These are phyloP conservation scores for Spodoptera exigua DNA, from an alignment of 2,888 invertebrate genomes.

Conservation along the genomic window DNA sequence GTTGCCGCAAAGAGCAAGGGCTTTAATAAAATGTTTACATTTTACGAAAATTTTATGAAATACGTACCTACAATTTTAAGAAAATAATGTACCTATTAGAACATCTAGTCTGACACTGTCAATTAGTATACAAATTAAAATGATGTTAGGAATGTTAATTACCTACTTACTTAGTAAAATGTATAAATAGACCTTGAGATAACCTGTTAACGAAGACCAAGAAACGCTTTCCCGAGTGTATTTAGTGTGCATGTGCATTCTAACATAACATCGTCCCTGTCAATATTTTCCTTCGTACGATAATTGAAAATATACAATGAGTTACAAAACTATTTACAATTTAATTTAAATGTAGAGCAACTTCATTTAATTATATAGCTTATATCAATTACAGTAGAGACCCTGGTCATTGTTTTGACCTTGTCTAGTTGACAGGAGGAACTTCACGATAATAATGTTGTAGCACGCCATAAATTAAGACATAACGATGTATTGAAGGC, in stretches of 20 bases:
- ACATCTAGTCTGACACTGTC: too few relatives aligned
- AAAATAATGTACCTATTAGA: too few relatives aligned
- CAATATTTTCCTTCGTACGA: conserved; percentile 22
- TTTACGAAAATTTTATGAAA: too few relatives aligned
- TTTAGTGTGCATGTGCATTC: background rate
- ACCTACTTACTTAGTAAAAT: too few relatives aligned
- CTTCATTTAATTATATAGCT: background rate
- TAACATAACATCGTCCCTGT: conserved; percentile 14
- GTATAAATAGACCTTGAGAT: background rate
- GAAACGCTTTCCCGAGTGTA: background rate
- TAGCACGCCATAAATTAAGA: too few relatives aligned
- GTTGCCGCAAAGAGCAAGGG: too few relatives aligned
- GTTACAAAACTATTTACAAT: conserved; percentile 19
- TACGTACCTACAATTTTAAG: too few relatives aligned
- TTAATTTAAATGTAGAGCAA: background rate
- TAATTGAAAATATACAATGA: conserved; percentile 11
- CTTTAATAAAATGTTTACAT: too few relatives aligned
- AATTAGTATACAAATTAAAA: too few relatives aligned
- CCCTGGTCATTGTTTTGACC: background rate
- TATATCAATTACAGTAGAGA: background rate
- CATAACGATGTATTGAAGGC: too few relatives aligned
- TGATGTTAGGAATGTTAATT: too few relatives aligned
- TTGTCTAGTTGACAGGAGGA: background rate
- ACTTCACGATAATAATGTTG: too few relatives aligned
- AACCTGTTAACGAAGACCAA: background rate